Evolutionary conservation across 37 sponge, comb jelly and placozoan genomes (phyloP).

Genomic region (Ianthella basta): DNA sequence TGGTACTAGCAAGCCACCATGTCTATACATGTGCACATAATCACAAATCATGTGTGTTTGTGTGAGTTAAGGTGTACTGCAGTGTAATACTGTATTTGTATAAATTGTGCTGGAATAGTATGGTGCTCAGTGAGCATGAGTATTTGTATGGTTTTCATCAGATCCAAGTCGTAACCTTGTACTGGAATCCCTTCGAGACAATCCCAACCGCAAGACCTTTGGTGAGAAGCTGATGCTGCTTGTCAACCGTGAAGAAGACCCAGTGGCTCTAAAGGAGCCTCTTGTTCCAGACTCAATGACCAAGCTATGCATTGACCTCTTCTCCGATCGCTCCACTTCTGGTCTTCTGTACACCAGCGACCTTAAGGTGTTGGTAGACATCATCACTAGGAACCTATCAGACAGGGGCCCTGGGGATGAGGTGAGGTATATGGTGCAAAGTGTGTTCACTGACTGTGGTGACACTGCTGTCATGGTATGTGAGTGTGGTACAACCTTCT

Average conservation of each 20-base stretch:
- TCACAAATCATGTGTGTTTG: too few relatives aligned
- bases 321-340: slow-evolving; percentile 51
- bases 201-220: slow-evolving; percentile 55
- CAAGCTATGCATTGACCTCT: slow-evolving; percentile 79
- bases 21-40: background rate
- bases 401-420: slow-evolving; percentile 70
- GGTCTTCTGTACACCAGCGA: slow-evolving; percentile 86
- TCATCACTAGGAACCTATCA: slow-evolving; percentile 71
- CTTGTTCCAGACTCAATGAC: slow-evolving; percentile 74
- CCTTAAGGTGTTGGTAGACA: slow-evolving; percentile 81
- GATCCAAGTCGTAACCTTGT: slow-evolving; percentile 74
- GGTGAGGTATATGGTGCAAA: slow-evolving; percentile 28
- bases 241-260: slow-evolving; percentile 89
- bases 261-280: slow-evolving; percentile 72
- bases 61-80: background rate
- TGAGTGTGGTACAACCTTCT: too few relatives aligned
- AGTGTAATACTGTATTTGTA: too few relatives aligned
- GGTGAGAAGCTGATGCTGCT: slow-evolving; percentile 87
- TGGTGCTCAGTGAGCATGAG: too few relatives aligned
- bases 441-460: too few relatives aligned
- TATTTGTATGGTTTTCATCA: background rate
- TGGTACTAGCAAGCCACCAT: too few relatives aligned
- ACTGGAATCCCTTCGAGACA: slow-evolving; percentile 62
- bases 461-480: too few relatives aligned
- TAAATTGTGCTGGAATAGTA: too few relatives aligned